Conservation (phyloP, 2,888 invertebrate genomes). For the Nomada flava region DNA sequence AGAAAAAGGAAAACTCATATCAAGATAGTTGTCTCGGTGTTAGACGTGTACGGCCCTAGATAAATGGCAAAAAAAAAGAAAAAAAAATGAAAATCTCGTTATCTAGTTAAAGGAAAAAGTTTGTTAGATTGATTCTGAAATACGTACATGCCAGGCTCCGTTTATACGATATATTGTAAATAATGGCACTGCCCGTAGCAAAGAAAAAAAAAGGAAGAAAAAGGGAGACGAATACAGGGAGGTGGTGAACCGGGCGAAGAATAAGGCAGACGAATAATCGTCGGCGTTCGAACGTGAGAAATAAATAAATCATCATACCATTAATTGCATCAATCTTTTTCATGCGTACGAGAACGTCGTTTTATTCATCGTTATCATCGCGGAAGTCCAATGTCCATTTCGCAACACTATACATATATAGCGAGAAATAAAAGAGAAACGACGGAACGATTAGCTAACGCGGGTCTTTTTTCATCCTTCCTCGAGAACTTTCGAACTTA, state of each 20-base stretch:
- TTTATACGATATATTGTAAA: slow-evolving; percentile 83
- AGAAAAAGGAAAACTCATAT: slow-evolving; percentile 82
- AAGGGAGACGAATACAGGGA: slow-evolving; percentile 44
- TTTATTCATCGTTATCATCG: slow-evolving; percentile 27
- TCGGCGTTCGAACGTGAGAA: slow-evolving; percentile 48
- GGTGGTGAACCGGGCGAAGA: slow-evolving; percentile 55
- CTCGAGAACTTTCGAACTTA: not conserved
- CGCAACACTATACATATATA: not conserved
- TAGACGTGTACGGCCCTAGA: slow-evolving; percentile 83
- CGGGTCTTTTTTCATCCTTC: slow-evolving; percentile 10
- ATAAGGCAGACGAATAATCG: slow-evolving; percentile 56
- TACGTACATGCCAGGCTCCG: slow-evolving; percentile 83
- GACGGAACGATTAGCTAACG: slow-evolving; percentile 3
- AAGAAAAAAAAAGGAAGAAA: slow-evolving; percentile 23
- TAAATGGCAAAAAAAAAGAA: slow-evolving; percentile 59
- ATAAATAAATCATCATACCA: slow-evolving; percentile 50
- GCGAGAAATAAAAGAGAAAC: slow-evolving; percentile 8
- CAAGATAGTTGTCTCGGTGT: slow-evolving; percentile 84
- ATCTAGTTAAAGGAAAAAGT: slow-evolving; percentile 80
- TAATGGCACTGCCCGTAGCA: slow-evolving; percentile 82
- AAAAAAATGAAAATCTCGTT: slow-evolving; percentile 79
- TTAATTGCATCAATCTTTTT: slow-evolving; percentile 60
- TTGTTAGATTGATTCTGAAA: slow-evolving; percentile 81
- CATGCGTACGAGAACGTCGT: slow-evolving; percentile 42
- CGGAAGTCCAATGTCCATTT: not conserved